Base-by-base conservation (phyloP, 2,797 vertebrate species). In the Oreochromis grahami region DNA sequence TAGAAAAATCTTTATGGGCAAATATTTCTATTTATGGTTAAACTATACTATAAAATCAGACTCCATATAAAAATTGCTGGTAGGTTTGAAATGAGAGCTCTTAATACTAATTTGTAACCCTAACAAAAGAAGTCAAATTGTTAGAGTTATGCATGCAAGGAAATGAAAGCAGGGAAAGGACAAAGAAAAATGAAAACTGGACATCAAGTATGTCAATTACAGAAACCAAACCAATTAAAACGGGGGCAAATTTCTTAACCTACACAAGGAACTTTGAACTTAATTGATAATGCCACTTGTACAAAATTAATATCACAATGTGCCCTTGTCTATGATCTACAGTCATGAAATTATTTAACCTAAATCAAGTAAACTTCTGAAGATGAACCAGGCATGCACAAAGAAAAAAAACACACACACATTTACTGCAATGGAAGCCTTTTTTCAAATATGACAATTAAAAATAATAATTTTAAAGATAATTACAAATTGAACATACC, bases 401-500 rank as follows among this genome's bases (percentile, higher is more conserved):
- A 84, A 87, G 34, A 80, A 80, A 68, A 24, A 17, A 26, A 17
- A 53, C 50, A 56, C 82, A 52, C 36, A 72, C 1, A 34, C 63
- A 87, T 15, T 45, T 55, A 72, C 74, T 79, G 77, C 78, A 81
- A 76, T 34, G 48, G 83, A 43, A 87, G n/a, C 24, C 29, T 56
- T 48, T 51, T 56, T 70, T 17, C 55, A 84, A 87, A 89, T 56
- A 51, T 55, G 36, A 91, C 77, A 87, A 83, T 86, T 84, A 79
- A 77, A 88, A 79, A 84, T 17, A 29, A 81, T 15, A 74, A 82
- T 17, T 82, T 48, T 53, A 79, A 76, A 79, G 89, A 96, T 76
- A 96, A 97, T 97, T 89, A 91, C 94, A 97, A 97, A 98, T 96
- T 93, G 94, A 93, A 99, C 98, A 91, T 99, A 99, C 98, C 98